Evolutionary conservation across 2,797 vertebrate species (phyloP), one percentile per base, ranked within the genome.

Genomic region (Cuniculus paca): DNA sequence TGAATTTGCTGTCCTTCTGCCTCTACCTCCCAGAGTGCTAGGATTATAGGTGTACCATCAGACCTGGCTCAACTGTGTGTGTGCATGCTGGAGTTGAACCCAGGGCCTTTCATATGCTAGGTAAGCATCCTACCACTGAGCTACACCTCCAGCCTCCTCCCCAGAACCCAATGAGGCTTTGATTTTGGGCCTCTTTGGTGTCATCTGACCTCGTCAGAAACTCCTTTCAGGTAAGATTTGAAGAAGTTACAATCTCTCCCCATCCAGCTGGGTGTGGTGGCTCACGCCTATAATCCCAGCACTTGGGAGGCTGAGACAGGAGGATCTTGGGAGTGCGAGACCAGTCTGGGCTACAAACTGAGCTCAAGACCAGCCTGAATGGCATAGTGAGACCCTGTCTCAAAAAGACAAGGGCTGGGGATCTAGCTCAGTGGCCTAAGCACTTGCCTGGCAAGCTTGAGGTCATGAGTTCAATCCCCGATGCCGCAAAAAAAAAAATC

Each of bases 131-230:
- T 7, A 26, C 20, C 68, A 26, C 17, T 4, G 19, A 70, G 36
- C 70, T 72, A 72, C 24, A 74, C 24, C 36, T 45, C 72, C 12
- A 75, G 26, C 26, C 26, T 48, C 42, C 36, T 42, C 68, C 20
- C 36, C 36, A 72, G 36, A 22, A 10, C 3, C 36, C 65, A 4
- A 26, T 74, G 12, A 45, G 42, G 24, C 42, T 65, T 84, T n/a
- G 60, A 34, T 63, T 42, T 11, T 28, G 36, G 70, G 28, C 39
- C 42, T 20, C 70, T 91, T 91, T 86, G 45, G 8, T 77, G 48
- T 50, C 70, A 83, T 83, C 42, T 72, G 83, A 83, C 75, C 34
- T 91, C 74, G 54, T 86, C 74, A 96, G 94, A 96, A 95, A 80
- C 48, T 91, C 63, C 63, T 88, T 45, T 20, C 39, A 58, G 48